Evolutionary conservation across 64 coral and sea anemone genomes (phyloP).

Genomic region (Porites australiensis): DNA sequence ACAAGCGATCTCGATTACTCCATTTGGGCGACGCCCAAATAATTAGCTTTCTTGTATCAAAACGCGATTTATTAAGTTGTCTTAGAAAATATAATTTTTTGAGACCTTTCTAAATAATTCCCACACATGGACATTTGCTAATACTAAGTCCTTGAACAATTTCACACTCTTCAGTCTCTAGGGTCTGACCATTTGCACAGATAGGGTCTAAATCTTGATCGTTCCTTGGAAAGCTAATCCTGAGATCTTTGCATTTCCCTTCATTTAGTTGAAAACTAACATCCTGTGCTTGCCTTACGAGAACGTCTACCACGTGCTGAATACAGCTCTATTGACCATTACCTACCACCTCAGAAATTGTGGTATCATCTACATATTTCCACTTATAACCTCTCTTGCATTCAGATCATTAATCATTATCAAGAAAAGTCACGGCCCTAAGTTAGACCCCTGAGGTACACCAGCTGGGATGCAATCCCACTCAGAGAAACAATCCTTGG

Average conservation of each 20-base stretch:
- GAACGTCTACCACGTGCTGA: background rate
- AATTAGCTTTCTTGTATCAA: too few species aligned
- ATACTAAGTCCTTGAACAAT: background rate
- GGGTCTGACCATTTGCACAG: background rate
- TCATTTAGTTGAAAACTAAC: background rate
- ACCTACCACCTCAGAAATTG: background rate
- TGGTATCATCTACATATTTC: background rate
- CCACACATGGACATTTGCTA: background rate
- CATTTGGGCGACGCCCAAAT: too few species aligned
- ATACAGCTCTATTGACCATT: background rate
- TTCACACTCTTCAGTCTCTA: background rate
- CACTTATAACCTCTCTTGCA: background rate
- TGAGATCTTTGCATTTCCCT: background rate
- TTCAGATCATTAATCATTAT: constrained; percentile 13
- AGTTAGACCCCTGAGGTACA: background rate
- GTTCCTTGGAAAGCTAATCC: background rate
- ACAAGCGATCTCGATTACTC: too few species aligned
- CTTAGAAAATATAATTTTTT: background rate
- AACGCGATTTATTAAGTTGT: background rate
- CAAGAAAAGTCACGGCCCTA: background rate
- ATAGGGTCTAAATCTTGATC: background rate
- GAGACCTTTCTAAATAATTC: background rate
- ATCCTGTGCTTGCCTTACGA: background rate
- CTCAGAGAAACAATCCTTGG: background rate
- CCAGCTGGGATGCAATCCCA: background rate